Evolutionary conservation across 1,140 invertebrate genomes (phyloP), one percentile per base, ranked within the genome.

Genomic region (Leptinotarsa texana): DNA sequence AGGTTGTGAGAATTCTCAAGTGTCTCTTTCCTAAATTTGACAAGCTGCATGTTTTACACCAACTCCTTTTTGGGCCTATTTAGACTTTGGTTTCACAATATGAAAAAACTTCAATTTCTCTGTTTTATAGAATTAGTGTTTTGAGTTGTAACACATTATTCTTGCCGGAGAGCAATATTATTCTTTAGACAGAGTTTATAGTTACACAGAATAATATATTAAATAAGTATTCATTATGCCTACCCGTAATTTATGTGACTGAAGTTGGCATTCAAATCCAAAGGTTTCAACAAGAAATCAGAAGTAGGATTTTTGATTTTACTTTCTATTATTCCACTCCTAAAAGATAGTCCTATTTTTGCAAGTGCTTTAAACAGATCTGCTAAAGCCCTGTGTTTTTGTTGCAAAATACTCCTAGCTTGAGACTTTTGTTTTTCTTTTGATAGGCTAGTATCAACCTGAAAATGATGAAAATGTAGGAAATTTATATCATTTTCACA

Each of bases 311-410:
- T 77, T 17, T 88, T 84, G 6, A 81, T 80, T 83, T 85, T 73
- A 83, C 48, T 74, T 84, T 88, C 76, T 79, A 88, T 17, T 78
- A 93, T 85, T 3, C 96, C 96, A 3, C 90, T 91, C 73, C 93
- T 90, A 80, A 79, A 96, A 8, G 93, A 96, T 2, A 97, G 80
- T 0, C 95, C 95, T 78, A 93, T 86, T 69, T 89, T 87, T 1
- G 89, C 85, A 0, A 98, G 85, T 15, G 88, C 87, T 82, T 94
- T 94, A 81, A 97, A 98, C 24, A 97, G 87, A 87, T 97, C 94
- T 1, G 93, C 89, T 0, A 98, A 83, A 5, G 91, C 91, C 85
- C 94, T 92, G 47, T 93, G 90, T 84, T 97, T 97, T 78, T 94
- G 92, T 77, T 94, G 91, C 1, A 96, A 87, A 51, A 97, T 92